Evolutionary conservation across 2,113 vertebrate species (phyloP).

Genomic region (Lichenostomus cassidix): DNA sequence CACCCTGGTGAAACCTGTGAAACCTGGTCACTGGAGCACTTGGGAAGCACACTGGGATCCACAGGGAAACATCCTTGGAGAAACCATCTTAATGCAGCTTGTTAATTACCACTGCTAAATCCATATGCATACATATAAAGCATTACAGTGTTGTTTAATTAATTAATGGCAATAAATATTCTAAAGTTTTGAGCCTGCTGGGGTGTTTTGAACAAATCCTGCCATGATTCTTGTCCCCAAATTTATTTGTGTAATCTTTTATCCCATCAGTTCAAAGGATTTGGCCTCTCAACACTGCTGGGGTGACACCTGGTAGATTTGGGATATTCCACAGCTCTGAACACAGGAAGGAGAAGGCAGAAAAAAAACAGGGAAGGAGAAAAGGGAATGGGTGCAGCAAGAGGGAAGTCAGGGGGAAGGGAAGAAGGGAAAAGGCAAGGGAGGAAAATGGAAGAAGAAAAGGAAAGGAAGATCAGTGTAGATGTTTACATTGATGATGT

Average conservation of each 20-base stretch:
- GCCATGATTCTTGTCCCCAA: fast-evolving
- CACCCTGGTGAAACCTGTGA: background rate
- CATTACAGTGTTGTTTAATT: background rate
- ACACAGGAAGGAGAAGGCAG: background rate
- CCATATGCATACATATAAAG: background rate
- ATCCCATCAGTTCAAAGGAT: background rate
- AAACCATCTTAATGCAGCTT: background rate
- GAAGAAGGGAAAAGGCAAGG: background rate
- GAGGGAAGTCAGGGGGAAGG: background rate
- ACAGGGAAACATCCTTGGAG: background rate
- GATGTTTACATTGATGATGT: background rate
- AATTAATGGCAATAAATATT: background rate
- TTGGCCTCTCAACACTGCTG: background rate
- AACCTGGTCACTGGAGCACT: background rate
- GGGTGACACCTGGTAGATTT: background rate
- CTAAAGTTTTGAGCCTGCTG: background rate
- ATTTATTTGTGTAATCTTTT: background rate
- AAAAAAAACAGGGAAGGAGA: background rate
- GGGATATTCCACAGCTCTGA: background rate
- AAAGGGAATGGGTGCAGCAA: background rate
- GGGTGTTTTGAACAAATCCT: background rate
- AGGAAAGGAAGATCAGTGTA: background rate
- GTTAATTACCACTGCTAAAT: background rate
- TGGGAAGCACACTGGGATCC: background rate
- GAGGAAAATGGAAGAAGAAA: background rate